Evolutionary conservation across 2,113 vertebrate species (phyloP).

Genomic region (Calidris pygmaea): DNA sequence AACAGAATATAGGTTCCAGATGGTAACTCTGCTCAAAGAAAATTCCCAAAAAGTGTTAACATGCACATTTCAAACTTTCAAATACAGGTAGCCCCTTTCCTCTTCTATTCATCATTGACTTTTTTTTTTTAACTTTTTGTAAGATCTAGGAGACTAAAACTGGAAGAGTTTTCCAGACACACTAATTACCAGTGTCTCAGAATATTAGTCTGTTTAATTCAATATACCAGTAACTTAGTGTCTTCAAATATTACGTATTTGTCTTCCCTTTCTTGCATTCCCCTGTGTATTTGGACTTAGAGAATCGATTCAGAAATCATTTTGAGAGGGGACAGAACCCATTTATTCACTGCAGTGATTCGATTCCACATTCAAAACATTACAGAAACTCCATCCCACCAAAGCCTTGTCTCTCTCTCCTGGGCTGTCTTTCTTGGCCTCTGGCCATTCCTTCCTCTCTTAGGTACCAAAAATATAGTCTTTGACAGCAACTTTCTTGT

Average conservation of each 20-base stretch:
- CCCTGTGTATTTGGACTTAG: not conserved
- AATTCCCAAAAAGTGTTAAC: not conserved
- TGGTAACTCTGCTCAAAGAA: slow-evolving; percentile 75
- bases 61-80: not conserved
- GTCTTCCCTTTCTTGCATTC: not conserved
- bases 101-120: not conserved
- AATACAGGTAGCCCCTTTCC: not conserved
- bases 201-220: not conserved
- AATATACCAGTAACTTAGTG: not conserved
- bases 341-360: not conserved
- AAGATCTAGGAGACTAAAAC: not conserved
- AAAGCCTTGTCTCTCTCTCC: not conserved
- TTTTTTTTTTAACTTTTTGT: not conserved
- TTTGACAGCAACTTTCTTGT: not conserved
- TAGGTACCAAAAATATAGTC: not conserved
- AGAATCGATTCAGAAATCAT: not conserved
- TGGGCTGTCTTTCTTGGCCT: not conserved
- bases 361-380: not conserved
- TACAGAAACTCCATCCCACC: not conserved
- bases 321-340: not conserved
- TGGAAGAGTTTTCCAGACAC: not conserved
- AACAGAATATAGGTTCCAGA: slow-evolving; percentile 87
- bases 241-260: not conserved
- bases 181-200: not conserved
- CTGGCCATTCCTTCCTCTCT: not conserved